Base-by-base conservation (phyloP, 2,113 vertebrate species). In the Cephalopholis sonnerati region DNA sequence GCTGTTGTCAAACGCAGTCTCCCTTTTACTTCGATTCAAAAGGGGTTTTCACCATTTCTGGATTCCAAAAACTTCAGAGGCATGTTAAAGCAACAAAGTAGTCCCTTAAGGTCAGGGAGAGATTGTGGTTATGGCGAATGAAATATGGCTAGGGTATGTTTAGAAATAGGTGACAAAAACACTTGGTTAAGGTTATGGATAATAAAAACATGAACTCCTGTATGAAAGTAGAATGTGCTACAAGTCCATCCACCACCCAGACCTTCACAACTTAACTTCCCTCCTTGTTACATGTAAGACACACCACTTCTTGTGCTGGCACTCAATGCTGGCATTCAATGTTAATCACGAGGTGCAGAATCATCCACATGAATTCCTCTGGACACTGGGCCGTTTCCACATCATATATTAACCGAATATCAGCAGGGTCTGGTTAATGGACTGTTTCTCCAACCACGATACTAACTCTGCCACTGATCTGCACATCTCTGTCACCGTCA, bases 401-500 rank as follows among this genome's bases (percentile, higher is more conserved):
- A 16, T 63, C 55, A 50, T 54, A 61, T 66, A 81, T 82, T 46
- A 55, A 66, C 41, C 5, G 24, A 63, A 76, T 51, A 87, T 86
- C 65, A 81, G 65, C 71, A 67, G 72, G 44, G 24, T 83, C 89
- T 79, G 68, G 77, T 81, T 87, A 82, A 84, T 78, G 79, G 82
- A 85, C 84, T 73, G 82, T 77, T 87, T 83, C 79, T 83, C 54
- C 72, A 77, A 62, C 66, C 63, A 63, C n/a, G 67, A 81, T 86
- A 84, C 81, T 51, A 44, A 54, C 54, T 71, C 81, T 81, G 65
- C 85, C 80, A 81, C 88, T 65, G 75, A 91, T 90, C 81, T 86
- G 65, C 85, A 86, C 86, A 65, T 88, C 86, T 87, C 82, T 78
- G 74, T 90, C 76, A 77, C 85, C 41, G 67, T 88, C 81, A 81